A percentile compares a stretch with the other conserved stretches of the same genome.
Conservation (phyloP, 2,113 vertebrate genomes). For the Vidua chalybeata region DNA sequence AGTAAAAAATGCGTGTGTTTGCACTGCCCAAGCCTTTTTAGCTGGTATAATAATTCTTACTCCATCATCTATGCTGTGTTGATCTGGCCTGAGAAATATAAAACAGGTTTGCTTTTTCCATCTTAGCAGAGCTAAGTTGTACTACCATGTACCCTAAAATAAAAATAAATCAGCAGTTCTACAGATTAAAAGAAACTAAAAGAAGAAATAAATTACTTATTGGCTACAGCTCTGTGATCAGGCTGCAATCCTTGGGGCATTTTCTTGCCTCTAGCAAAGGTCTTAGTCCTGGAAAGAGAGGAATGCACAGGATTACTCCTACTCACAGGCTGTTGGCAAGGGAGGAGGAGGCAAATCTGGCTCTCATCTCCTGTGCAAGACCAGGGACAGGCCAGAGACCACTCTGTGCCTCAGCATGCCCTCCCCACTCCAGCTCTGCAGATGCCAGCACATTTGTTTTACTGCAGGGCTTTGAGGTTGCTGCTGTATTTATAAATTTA, state of each 20-base stretch:
- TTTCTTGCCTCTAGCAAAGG: background rate
- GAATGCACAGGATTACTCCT: background rate
- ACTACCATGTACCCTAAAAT: background rate
- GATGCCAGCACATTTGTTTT: background rate
- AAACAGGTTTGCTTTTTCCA: background rate
- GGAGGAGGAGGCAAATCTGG: background rate
- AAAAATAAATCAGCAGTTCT: background rate
- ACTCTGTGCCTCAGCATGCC: rapidly evolving
- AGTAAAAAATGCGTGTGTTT: background rate
- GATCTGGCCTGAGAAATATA: background rate
- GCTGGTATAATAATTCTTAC: background rate
- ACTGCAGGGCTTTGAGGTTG: background rate
- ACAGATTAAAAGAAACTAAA: background rate
- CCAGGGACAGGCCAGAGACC: background rate
- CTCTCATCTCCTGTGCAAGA: background rate
- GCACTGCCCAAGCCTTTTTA: background rate
- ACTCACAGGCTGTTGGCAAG: background rate
- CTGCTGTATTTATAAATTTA: background rate
- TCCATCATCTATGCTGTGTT: background rate
- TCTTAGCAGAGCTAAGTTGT: background rate
- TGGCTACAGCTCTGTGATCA: background rate
- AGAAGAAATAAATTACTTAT: background rate
- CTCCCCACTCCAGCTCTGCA: background rate
- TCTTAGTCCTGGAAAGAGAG: background rate
- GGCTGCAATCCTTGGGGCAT: background rate